Base-by-base conservation (phyloP, 2,797 vertebrate genomes). In the Phrynocephalus vlangalii region DNA sequence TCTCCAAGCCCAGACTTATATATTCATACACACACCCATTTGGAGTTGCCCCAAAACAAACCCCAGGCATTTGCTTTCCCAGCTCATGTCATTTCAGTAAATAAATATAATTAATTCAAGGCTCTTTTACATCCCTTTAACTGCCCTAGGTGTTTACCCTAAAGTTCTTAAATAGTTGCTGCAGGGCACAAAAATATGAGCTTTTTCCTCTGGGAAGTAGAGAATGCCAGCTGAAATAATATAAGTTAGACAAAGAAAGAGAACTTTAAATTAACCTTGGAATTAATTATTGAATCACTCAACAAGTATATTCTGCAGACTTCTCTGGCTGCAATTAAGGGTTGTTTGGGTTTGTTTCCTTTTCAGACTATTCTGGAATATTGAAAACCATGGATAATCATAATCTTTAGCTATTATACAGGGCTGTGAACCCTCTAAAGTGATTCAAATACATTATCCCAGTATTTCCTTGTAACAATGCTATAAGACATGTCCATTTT, bases 191-290 rank as follows among this genome's bases (percentile, higher is more conserved):
- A 77, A 44, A 82, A 60, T 76, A 30, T 56, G 72, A 86, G 82
- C 1, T 30, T 72, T 76, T 22, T 67, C 76, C 82, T 68, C 30
- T 79, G 76, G 76, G 0, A 86, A 79, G 66, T 0, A 0, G 33
- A 78, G 60, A 83, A 18, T 78, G 88, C 20, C n/a, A 38, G 71
- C 67, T 79, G 48, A 77, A 89, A 91, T 30, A 80, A 73, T 89
- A 91, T 83, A 30, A 82, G 82, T 13, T 76, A 80, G 78, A 77
- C 90, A 85, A 30, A 84, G 72, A 28, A 66, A 91, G 68, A 84
- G 26, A 92, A 63, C 48, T 89, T 90, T 86, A 80, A 90, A 92
- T 91, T 88, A 90, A 94, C 87, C 86, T 82, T 84, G 86, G 89
- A 85, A 88, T 88, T 91, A 91, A 93, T 91, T 89, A 92, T 44